Base-by-base conservation (phyloP, 2,113 vertebrate species). In the Boulengeromyrus knoepffleri region DNA sequence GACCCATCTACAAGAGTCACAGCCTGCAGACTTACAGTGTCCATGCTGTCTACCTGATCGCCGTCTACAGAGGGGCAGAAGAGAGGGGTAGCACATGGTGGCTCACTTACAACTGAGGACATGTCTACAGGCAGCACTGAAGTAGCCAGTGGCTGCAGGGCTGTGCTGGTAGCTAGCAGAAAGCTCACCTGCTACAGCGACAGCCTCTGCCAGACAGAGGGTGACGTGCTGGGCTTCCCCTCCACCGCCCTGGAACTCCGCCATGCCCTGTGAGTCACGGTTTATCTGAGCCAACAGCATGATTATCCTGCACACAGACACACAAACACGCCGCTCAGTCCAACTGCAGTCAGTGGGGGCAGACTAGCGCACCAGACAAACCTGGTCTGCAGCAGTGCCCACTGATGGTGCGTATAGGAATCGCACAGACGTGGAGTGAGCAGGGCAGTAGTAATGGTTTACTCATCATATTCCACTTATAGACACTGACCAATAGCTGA, bases 261-360 rank as follows among this genome's bases (percentile, higher is more conserved):
- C 94, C 97, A 99, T 99, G 94, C 97, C 97, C 95, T 99, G 98
- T 93, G 98, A 97, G 94, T 99, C 98, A 94, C 97, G 97, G 95
- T 98, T 99, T 95, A 99, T 98, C 95, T 99, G 98, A 91, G 99
- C 99, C 95, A 99, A 94, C 96, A 99, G 97, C 99, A 99, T 99
- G 95, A 95, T 98, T 95, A 92, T 95, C 96, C 97, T 97, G 95
- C 91, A 94, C 93, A 93, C n/a, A 92, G 93, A 95, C 90, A 66
- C 31, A 74, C n/a, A 95, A 89, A 66, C 74, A 80, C 27, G 31
- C n/a, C 21, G 46, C 31, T 89, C 66, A 80, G 27, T 52, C 46
- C 88, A 46, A 89, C 27, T 21, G 3, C 27, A 80, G 53, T 49
- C 88, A 89, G 12, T 7, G n/a, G 49, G 17, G 27, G 36, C 31